phyloP scores from a whole-genome alignment of 2,888 invertebrate species.

The Priocnemis perturbator region DNA sequence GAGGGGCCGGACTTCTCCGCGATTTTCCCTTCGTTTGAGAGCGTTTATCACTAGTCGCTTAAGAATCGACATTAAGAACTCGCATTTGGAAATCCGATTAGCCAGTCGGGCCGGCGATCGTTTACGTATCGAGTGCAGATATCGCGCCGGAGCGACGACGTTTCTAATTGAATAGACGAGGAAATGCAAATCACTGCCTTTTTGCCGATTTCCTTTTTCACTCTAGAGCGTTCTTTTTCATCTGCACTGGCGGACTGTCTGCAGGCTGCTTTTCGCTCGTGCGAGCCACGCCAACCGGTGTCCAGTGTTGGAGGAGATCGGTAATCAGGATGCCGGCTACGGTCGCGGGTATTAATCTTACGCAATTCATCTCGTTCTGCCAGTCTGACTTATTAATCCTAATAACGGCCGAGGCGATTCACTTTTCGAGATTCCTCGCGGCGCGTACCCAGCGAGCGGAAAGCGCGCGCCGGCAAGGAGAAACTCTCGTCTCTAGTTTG shows the following conservation, averaged over 20 bases:
- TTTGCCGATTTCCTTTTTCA: constrained; percentile 23
- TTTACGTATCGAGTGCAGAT: not conserved
- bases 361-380: constrained; percentile 62
- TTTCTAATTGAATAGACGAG: constrained; percentile 16
- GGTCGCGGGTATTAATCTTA: constrained; percentile 64
- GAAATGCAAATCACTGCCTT: constrained; percentile 29
- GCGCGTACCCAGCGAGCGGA: not conserved
- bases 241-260: not conserved
- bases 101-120: not conserved
- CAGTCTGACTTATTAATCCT: constrained; percentile 63
- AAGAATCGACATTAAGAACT: not conserved
- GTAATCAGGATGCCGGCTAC: constrained; percentile 63
- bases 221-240: constrained; percentile 32
- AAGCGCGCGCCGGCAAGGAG: constrained; percentile 5
- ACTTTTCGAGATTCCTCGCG: constrained; percentile 58
- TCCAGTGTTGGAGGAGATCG: constrained; percentile 57
- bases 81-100: not conserved
- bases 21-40: not conserved
- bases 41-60: no score
- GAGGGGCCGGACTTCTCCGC: not conserved
- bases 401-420: constrained; percentile 62
- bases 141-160: not conserved
- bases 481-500: constrained; percentile 9
- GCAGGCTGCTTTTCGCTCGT: constrained; percentile 53
- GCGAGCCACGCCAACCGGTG: constrained; percentile 41